Percentiles rank a stretch among this genome's conserved stretches.
These are phyloP conservation scores for Elephantulus edwardii DNA, from an alignment of 2,113 vertebrate genomes.

Conservation along the genomic window DNA sequence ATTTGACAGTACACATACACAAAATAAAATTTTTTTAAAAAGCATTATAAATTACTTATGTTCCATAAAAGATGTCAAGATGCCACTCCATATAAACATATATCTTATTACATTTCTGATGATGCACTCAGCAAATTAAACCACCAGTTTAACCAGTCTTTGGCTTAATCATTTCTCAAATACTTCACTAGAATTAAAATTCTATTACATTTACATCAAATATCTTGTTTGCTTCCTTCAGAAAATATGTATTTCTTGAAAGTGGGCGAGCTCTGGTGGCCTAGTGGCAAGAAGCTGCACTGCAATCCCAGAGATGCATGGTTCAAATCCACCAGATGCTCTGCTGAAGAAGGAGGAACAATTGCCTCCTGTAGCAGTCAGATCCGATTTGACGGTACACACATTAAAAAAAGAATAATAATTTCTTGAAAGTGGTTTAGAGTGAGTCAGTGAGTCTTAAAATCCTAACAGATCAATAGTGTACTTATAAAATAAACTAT, in stretches of 20 bases:
- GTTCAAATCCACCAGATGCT: too few relatives aligned
- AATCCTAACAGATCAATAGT: neutral
- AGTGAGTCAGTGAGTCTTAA: neutral
- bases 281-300: too few relatives aligned
- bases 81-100: neutral
- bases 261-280: too few relatives aligned
- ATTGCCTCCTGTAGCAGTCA: too few relatives aligned
- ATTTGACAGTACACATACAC: too few relatives aligned
- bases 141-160: neutral
- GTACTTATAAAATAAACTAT: constrained; percentile 9
- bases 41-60: constrained; percentile 9
- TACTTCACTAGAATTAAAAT: neutral
- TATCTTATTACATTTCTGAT: constrained; percentile 25
- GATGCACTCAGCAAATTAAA: neutral
- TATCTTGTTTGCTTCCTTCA: constrained; percentile 21
- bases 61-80: constrained; percentile 20
- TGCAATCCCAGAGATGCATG: too few relatives aligned
- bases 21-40: too few relatives aligned
- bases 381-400: too few relatives aligned
- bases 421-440: constrained; percentile 13
- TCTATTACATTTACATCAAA: constrained; percentile 12
- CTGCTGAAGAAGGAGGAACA: too few relatives aligned
- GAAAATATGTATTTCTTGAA: neutral
- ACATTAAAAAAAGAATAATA: too few relatives aligned
- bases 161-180: neutral